Base-by-base conservation (phyloP, 2,113 vertebrate species). In the Xiphophorus maculatus region DNA sequence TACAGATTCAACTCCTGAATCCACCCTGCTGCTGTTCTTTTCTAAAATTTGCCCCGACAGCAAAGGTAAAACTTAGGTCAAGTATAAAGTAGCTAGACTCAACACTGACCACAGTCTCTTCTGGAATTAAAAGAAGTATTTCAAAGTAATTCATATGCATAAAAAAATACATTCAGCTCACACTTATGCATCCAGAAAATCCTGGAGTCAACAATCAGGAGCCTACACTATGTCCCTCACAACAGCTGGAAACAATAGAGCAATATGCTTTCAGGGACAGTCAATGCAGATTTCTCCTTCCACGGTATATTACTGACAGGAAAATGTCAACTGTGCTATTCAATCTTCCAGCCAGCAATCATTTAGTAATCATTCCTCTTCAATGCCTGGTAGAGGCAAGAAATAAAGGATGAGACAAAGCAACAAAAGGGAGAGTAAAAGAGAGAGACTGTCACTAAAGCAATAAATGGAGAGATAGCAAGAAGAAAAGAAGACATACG, bases 331-430 rank as follows among this genome's bases (percentile, higher is more conserved):
- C 71, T 69, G 42, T 82, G 69, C 74, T 73, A 60, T 90, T 92
- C 80, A 85, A 82, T 90, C 84, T 83, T 78, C 64, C n/a, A 71
- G 74, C 80, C 66, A 73, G 87, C 79, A 83, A 87, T 90, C 90
- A 90, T 90, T 91, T 88, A 84, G 83, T 86, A 88, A 90, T 91
- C 79, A 86, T 79, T 84, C 81, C 84, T 79, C 82, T 87, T 80
- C 80, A 86, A 74, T 10, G 78, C 69, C 63, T 83, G 51, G 66
- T 72, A 84, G 63, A 71, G 58, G 40, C 30, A 81, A 37, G 54
- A 14, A 48, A 76, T 54, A 44, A 64, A 42, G 51, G 66, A 67
- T 60, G 74, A 70, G 69, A 63, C 61, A 66, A 67, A 81, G 83
- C 82, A 81, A 73, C 64, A 83, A 81, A n/a, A 80, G 58, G 22